Evolutionary conservation across 2,797 vertebrate species (phyloP).

Genomic region (Urocyon cinereoargenteus): DNA sequence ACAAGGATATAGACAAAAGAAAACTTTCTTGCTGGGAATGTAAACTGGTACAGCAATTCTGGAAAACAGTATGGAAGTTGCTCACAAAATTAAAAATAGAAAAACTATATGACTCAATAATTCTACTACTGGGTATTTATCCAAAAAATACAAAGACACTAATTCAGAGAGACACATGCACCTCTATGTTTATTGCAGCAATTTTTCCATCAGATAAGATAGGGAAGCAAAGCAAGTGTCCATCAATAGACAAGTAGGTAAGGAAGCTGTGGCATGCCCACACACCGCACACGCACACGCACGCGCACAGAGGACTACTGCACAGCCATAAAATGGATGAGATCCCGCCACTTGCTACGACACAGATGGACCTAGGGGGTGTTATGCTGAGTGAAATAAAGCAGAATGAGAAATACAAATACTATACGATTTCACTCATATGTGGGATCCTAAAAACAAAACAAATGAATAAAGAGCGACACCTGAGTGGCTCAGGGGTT

Average conservation of each 20-base stretch:
- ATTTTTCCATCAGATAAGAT: not conserved
- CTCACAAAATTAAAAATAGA: not conserved
- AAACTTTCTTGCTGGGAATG: not conserved
- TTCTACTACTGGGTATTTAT: not conserved
- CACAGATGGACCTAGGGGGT: not conserved
- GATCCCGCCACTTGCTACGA: not conserved
- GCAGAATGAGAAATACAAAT: not conserved
- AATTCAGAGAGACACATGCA: not conserved
- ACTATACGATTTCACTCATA: not conserved
- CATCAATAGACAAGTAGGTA: not conserved
- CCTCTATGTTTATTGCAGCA: not conserved
- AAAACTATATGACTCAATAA: not conserved
- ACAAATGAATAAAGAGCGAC: not conserved
- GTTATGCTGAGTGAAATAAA: not conserved
- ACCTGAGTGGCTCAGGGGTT: too few species aligned
- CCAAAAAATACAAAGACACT: not conserved
- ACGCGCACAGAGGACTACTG: not conserved
- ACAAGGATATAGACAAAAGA: not conserved
- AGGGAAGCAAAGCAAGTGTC: not conserved
- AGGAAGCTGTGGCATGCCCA: too few species aligned
- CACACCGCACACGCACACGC: too few species aligned
- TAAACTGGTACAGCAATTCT: not conserved
- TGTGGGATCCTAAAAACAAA: not conserved
- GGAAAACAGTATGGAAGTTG: not conserved
- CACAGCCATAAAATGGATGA: not conserved